Conservation (phyloP, 2,113 vertebrate species). For the Tympanuchus pallidicinctus region DNA sequence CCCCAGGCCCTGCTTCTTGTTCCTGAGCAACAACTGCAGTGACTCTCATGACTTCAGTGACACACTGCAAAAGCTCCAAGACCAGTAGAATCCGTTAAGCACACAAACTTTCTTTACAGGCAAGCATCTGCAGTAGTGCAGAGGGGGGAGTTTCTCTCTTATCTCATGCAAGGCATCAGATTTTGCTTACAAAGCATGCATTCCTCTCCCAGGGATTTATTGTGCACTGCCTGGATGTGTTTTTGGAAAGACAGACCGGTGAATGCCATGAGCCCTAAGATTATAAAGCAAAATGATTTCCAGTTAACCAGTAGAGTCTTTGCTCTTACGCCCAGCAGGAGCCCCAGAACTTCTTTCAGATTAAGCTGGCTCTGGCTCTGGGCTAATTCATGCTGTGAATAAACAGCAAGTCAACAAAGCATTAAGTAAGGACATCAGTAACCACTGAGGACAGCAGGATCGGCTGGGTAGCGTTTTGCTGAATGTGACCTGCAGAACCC, state of each 20-base stretch:
- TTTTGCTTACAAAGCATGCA: background rate
- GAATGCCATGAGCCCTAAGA: background rate
- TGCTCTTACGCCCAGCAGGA: conserved; percentile 1
- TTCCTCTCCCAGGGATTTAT: conserved; percentile 7
- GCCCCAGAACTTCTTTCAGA: conserved; percentile 38
- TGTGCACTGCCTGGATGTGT: background rate
- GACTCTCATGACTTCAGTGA: background rate
- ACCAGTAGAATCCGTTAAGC: background rate
- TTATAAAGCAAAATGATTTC: conserved; percentile 42
- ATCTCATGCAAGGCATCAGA: background rate
- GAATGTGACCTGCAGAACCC: background rate
- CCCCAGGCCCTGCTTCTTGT: background rate
- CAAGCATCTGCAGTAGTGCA: background rate
- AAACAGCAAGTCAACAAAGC: conserved; percentile 1
- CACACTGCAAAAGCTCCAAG: background rate
- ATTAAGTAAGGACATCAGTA: conserved; percentile 9
- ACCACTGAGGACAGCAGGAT: background rate
- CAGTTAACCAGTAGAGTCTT: conserved; percentile 16
- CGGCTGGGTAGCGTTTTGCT: background rate
- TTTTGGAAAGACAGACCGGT: background rate
- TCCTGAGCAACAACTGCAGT: background rate
- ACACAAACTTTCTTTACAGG: background rate
- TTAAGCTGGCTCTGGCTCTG: conserved; percentile 11
- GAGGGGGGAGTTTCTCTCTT: background rate
- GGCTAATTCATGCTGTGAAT: background rate